Conservation (phyloP, 2,113 vertebrate genomes). For the Xiphophorus hellerii region DNA sequence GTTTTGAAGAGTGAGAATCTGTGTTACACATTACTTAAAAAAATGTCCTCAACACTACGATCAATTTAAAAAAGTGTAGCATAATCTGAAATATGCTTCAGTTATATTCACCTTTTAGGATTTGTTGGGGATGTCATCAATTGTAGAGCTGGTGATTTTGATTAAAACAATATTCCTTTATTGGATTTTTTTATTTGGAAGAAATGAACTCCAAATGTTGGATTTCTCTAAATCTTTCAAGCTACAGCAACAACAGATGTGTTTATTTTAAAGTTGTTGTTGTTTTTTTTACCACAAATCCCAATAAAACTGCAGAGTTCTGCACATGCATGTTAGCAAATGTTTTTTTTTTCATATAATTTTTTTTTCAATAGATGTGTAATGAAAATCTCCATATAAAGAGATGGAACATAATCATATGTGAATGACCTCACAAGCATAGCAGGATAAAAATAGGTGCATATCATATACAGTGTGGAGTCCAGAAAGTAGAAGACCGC, state of each 20-base stretch:
- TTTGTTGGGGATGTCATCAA: not conserved
- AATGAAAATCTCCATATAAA: not conserved
- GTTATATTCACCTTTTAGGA: not conserved
- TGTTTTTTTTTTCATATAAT: not conserved
- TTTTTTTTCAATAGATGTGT: not conserved
- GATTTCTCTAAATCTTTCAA: not conserved
- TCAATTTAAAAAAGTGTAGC: not conserved
- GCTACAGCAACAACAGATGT: not conserved
- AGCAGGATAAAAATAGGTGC: not conserved
- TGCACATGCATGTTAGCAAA: not conserved
- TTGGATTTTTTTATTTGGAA: too few relatives aligned
- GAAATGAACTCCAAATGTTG: not conserved
- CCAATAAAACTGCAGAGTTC: not conserved
- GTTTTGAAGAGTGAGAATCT: too few relatives aligned
- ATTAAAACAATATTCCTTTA: not conserved
- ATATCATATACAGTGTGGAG: not conserved
- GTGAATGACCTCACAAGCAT: not conserved
- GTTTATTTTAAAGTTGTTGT: too few relatives aligned
- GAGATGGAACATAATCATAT: not conserved
- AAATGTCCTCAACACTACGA: not conserved
- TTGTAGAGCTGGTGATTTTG: not conserved
- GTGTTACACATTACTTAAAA: not conserved
- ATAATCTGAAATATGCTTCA: not conserved
- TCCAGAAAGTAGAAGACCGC: constrained; percentile 12
- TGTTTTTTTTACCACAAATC: not conserved